Base-by-base conservation (phyloP, 2,113 vertebrate species). In the Delphinus delphis region DNA sequence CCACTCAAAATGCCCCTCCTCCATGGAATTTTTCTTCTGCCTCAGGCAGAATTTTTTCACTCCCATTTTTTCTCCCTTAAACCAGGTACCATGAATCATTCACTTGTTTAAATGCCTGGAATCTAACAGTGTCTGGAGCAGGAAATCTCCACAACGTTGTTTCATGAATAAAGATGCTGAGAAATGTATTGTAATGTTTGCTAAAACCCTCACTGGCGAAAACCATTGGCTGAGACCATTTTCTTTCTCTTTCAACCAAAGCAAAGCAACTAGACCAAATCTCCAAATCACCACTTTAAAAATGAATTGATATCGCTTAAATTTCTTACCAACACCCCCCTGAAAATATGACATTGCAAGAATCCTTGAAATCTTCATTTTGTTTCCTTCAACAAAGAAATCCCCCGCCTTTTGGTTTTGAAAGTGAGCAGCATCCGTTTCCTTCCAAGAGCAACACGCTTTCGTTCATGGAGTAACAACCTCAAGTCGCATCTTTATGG, bases 221-320 rank as follows among this genome's bases (percentile, higher is more conserved):
- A 84, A 62, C 50, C 6, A 63, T 86, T 91, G 88, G 13, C 53
- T 26, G 55, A 55, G 58, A 67, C 8, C 3, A 14, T 80, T 93
- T 92, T 95, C 28, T 71, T 71, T 94, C 71, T 88, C 28, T 74
- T 65, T 87, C 68, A 95, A 36, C 28, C 23, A 65, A 96, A 97
- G 15, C 41, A 83, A 70, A 82, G 20, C 41, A 73, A 12, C 80
- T 7, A 90, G 36, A 80, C 47, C 14, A 96, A 76, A 95, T 62
- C 85, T 65, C 77, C 31, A 80, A 83, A 93, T 31, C 44, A 58
- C 38, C 25, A 55, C 25, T 79, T 95, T 18, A 70, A 74, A 80
- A 36, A 87, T 36, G 26, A 92, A 65, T 11, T 55, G 10, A 38
- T 36, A 76, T 47, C 1, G 23, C 31, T 85, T 44, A 81, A 94